A percentile compares a stretch with the other conserved stretches of the same genome.
These are phyloP conservation scores for Axinella damicornis DNA, from an alignment of 37 sponge, comb jelly and placozoan genomes.

Conservation along the genomic window DNA sequence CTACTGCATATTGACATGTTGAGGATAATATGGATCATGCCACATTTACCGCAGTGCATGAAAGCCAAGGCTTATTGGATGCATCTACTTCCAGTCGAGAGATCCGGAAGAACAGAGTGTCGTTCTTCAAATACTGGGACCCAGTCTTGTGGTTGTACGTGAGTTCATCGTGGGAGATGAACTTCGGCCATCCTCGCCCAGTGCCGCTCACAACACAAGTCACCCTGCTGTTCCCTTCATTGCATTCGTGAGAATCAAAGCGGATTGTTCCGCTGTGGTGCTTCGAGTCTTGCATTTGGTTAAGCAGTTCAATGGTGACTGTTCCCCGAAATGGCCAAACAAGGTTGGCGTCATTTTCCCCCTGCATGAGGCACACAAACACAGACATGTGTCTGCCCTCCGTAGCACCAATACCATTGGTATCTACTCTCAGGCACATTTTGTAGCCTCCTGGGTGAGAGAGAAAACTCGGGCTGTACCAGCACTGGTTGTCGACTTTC, in stretches of 20 bases:
- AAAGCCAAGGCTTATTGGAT: slow-evolving; percentile 12
- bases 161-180: not conserved
- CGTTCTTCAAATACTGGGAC: slow-evolving; percentile 4
- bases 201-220: slow-evolving; percentile 15
- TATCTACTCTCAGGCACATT: slow-evolving; percentile 11
- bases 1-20: too few species aligned
- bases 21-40: too few species aligned
- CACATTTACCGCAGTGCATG: too few species aligned
- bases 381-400: not conserved
- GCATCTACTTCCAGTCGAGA: not conserved
- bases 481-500: not conserved
- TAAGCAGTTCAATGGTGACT: not conserved
- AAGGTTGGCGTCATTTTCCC: slow-evolving; percentile 24
- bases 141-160: too few species aligned
- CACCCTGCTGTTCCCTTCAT: not conserved
- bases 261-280: not conserved
- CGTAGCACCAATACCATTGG: not conserved
- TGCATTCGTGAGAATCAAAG: not conserved
- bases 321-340: slow-evolving; percentile 35
- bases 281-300: slow-evolving; percentile 8
- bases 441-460: slow-evolving; percentile 26
- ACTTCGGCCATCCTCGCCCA: slow-evolving; percentile 19
- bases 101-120: not conserved
- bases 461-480: slow-evolving; percentile 20
- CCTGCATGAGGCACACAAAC: slow-evolving; percentile 8